These are phyloP conservation scores for Ctenicera cuprea DNA, from an alignment of 2,888 invertebrate species.

Conservation along the genomic window DNA sequence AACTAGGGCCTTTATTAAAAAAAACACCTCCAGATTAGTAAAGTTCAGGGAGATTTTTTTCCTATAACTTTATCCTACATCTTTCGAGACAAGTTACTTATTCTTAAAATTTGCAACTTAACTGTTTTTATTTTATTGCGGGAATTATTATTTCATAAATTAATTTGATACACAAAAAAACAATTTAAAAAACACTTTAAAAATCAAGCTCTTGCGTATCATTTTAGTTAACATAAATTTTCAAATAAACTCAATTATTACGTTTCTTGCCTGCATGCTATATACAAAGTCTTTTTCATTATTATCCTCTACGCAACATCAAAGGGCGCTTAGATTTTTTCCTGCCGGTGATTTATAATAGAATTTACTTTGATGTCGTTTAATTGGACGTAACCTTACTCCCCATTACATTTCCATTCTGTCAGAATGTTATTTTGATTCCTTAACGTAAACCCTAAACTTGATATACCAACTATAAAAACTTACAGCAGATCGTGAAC, in stretches of 20 bases:
- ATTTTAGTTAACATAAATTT: neutral
- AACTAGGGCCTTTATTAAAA: too few species aligned
- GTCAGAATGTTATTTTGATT: slow-evolving; percentile 7
- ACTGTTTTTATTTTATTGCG: too few species aligned
- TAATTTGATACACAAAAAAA: too few species aligned
- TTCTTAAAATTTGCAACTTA: too few species aligned
- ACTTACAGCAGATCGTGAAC: too few species aligned
- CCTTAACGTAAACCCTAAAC: neutral
- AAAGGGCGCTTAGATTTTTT: slow-evolving; percentile 20
- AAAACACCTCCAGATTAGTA: too few species aligned
- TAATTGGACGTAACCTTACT: slow-evolving; percentile 24
- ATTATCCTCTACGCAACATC: slow-evolving; percentile 14
- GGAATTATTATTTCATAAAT: too few species aligned
- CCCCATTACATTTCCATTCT: neutral
- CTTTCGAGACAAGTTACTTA: too few species aligned
- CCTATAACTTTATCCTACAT: too few species aligned
- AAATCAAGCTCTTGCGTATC: neutral
- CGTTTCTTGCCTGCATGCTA: neutral
- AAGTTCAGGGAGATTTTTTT: too few species aligned
- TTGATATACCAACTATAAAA: neutral
- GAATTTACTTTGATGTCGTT: slow-evolving; percentile 25
- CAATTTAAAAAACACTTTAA: too few species aligned
- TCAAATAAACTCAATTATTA: neutral
- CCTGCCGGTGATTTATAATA: slow-evolving; percentile 21
- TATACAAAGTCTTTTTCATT: slow-evolving; percentile 16